These are phyloP conservation scores for Poeciliopsis presidionis DNA, from an alignment of 2,797 vertebrate species.

Conservation along the genomic window DNA sequence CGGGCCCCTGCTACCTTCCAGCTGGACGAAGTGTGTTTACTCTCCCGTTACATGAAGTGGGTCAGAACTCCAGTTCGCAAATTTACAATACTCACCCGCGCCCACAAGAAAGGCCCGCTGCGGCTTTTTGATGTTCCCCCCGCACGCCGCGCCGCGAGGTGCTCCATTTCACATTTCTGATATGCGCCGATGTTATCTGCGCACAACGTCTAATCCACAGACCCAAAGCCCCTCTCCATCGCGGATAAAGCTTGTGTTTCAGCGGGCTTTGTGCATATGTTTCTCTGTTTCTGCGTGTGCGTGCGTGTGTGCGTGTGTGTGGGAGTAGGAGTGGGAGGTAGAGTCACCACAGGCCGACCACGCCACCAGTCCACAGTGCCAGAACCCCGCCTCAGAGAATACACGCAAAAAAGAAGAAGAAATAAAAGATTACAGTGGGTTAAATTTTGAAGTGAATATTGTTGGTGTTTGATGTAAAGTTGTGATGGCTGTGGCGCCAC, in stretches of 20 bases:
- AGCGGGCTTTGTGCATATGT: constrained; percentile 36
- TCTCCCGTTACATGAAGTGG: constrained; percentile 69
- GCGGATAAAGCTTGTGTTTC: constrained; percentile 82
- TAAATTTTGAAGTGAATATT: not conserved
- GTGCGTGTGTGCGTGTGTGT: not conserved
- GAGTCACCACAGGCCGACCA: constrained; percentile 63
- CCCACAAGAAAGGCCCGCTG: constrained; percentile 45
- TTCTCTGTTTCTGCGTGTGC: constrained; percentile 18
- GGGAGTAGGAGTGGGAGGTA: not conserved
- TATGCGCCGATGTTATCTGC: constrained; percentile 81
- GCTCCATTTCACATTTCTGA: constrained; percentile 78
- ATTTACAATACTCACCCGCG: constrained; percentile 62
- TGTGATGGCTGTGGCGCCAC: not conserved
- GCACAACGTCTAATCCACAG: constrained; percentile 77
- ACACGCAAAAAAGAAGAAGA: not conserved
- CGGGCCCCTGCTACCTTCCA: constrained; percentile 35
- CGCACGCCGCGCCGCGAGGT: constrained; percentile 59
- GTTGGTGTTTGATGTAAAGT: not conserved
- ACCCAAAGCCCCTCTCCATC: constrained; percentile 75
- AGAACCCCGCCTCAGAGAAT: constrained; percentile 7
- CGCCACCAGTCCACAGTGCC: constrained; percentile 50
- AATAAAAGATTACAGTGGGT: not conserved
- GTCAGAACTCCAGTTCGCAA: constrained; percentile 72
- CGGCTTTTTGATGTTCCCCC: constrained; percentile 55
- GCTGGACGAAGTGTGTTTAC: constrained; percentile 67